These are phyloP conservation scores for Lordiphosa fenestrarum DNA, from an alignment of 2,888 invertebrate species.

Conservation along the genomic window DNA sequence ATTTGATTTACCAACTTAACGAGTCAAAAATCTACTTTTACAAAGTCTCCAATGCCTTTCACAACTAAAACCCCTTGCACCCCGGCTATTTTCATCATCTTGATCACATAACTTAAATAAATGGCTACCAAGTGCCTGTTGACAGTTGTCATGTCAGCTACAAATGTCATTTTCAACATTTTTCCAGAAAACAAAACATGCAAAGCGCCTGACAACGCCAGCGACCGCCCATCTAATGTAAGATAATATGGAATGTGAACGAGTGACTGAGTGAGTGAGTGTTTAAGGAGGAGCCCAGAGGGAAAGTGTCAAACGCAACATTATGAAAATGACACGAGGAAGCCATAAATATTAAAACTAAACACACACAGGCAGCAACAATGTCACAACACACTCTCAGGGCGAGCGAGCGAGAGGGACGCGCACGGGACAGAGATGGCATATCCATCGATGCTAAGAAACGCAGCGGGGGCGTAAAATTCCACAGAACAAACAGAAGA, in stretches of 20 bases:
- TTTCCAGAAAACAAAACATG: slow-evolving; percentile 39
- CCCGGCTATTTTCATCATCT: slow-evolving; percentile 4
- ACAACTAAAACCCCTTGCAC: background rate
- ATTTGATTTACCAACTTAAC: no score
- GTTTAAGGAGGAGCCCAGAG: slow-evolving; percentile 40
- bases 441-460: slow-evolving; percentile 2
- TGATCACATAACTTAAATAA: slow-evolving; percentile 49
- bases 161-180: slow-evolving; percentile 66
- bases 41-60: background rate
- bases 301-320: slow-evolving; percentile 78
- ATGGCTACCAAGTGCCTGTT: slow-evolving; percentile 74
- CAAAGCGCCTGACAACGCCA: slow-evolving; percentile 16
- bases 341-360: slow-evolving; percentile 77
- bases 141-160: slow-evolving; percentile 73
- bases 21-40: no score
- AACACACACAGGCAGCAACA: slow-evolving; percentile 54
- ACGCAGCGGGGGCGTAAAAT: slow-evolving; percentile 64
- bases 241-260: slow-evolving; percentile 50
- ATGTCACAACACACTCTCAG: slow-evolving; percentile 64
- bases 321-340: slow-evolving; percentile 79
- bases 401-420: background rate
- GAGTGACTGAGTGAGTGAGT: slow-evolving; percentile 17
- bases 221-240: slow-evolving; percentile 57
- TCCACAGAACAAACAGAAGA: slow-evolving; percentile 37
- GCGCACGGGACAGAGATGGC: slow-evolving; percentile 1